Conservation (phyloP, 92 coral and sea anemone genomes). For the Muricea muricata region DNA sequence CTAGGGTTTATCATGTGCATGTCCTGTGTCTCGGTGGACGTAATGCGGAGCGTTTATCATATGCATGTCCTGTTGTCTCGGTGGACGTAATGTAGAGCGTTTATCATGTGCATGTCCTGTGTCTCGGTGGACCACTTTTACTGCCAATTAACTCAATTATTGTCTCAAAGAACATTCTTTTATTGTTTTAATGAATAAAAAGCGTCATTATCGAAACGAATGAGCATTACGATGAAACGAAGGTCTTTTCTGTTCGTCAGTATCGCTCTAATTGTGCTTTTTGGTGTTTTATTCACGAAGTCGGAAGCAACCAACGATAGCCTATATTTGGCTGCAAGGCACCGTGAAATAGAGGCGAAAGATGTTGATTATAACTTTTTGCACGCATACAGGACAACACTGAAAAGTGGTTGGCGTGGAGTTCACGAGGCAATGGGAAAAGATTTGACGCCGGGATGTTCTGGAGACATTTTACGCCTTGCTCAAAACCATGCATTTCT, state of each 20-base stretch:
- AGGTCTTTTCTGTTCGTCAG: neutral
- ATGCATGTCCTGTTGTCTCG: no score
- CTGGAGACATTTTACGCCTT: neutral
- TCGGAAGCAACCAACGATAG: neutral
- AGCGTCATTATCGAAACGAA: neutral
- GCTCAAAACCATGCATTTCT: neutral
- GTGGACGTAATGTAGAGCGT: no score
- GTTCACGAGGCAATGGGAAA: neutral
- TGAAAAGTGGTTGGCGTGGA: constrained; percentile 37
- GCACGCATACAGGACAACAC: constrained; percentile 7
- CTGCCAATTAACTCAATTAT: no score
- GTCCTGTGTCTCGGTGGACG: no score
- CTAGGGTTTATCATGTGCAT: no score
- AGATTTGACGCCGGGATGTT: neutral
- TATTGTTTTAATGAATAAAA: neutral
- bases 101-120: no score
- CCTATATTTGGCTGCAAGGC: neutral
- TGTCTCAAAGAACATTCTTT: no score
- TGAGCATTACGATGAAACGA: neutral
- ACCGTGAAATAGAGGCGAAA: neutral
- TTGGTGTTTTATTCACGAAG: neutral
- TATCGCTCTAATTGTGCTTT: neutral
- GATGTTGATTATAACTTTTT: constrained; percentile 13
- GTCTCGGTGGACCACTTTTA: no score
- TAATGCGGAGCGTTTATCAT: no score